Conservation (phyloP, 1,140 invertebrate genomes). For the Drosophila lini region DNA sequence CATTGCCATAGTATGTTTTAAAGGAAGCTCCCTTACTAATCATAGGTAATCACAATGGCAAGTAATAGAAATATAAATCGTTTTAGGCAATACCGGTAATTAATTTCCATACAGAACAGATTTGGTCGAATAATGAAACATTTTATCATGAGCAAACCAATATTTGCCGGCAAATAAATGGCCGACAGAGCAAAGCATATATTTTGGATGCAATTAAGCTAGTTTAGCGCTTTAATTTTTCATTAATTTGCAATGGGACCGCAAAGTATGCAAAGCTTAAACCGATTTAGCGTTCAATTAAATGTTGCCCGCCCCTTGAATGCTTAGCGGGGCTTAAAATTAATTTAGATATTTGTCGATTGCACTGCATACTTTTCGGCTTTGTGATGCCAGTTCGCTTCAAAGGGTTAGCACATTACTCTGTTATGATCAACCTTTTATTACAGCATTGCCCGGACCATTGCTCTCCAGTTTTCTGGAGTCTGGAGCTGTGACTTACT, state of each 20-base stretch:
- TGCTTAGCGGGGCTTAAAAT: constrained; percentile 26
- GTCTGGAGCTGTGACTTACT: constrained; percentile 33
- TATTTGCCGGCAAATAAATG: constrained; percentile 16
- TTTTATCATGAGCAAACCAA: constrained; percentile 1
- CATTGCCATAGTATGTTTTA: neutral
- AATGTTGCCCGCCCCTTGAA: constrained; percentile 9
- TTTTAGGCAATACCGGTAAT: neutral
- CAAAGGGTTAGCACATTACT: constrained; percentile 5
- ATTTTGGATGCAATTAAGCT: constrained; percentile 25
- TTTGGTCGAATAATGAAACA: neutral
- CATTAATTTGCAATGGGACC: constrained; percentile 32
- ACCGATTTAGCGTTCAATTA: constrained; percentile 21
- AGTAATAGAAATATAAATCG: constrained; percentile 1
- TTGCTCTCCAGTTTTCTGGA: constrained; percentile 23
- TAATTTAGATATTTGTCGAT: constrained; percentile 38
- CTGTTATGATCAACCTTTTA: constrained; percentile 39
- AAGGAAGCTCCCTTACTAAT: neutral
- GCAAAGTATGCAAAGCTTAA: constrained; percentile 40
- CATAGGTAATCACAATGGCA: neutral
- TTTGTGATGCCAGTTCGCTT: neutral
- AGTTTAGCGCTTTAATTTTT: constrained; percentile 34
- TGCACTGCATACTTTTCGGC: constrained; percentile 45
- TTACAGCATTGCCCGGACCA: constrained; percentile 31
- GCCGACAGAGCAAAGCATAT: constrained; percentile 14
- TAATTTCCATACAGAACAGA: neutral